A percentile compares a stretch with the other conserved stretches of the same genome.
These are phyloP conservation scores for Hycleus phaleratus DNA, from an alignment of 1,140 invertebrate genomes.

Conservation along the genomic window DNA sequence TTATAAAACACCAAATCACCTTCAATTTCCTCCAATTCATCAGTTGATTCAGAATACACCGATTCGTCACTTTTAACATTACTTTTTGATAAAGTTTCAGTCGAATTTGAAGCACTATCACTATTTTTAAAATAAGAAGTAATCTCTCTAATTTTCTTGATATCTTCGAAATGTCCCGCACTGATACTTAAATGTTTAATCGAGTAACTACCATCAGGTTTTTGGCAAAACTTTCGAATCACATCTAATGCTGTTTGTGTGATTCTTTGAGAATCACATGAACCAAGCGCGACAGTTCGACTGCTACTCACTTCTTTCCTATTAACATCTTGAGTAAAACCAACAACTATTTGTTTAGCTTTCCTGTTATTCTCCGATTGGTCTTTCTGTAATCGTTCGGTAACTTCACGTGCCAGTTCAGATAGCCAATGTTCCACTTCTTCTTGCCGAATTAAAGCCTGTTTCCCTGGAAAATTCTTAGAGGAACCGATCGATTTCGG, in stretches of 20 bases:
- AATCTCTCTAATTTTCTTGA: conserved; percentile 52
- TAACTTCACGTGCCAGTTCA: conserved; percentile 73
- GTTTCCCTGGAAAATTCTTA: conserved; percentile 85
- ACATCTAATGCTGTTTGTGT: conserved; percentile 51
- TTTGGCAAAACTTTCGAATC: conserved; percentile 49
- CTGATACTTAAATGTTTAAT: conserved; percentile 66
- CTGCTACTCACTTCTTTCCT: conserved; percentile 54
- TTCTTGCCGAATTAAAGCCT: conserved; percentile 61
- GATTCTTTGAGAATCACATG: conserved; percentile 53
- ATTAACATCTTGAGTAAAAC: conserved; percentile 52
- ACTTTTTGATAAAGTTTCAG: conserved; percentile 1
- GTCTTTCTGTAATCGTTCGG: conserved; percentile 79
- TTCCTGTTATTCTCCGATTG: conserved; percentile 58
- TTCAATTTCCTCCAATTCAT: conserved; percentile 17
- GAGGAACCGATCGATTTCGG: conserved; percentile 93
- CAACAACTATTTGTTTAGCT: conserved; percentile 57
- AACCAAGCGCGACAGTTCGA: conserved; percentile 47
- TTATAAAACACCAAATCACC: conserved; percentile 21
- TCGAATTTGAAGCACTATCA: conserved; percentile 6
- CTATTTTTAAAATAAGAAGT: conserved; percentile 50
- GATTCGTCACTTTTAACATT: conserved; percentile 18
- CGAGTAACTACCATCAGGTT: conserved; percentile 32
- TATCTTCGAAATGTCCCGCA: conserved; percentile 69
- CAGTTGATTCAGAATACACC: conserved; percentile 22
- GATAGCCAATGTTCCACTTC: conserved; percentile 73